Evolutionary conservation across 2,888 invertebrate genomes (phyloP).

Genomic region (Cynaeus angustus): DNA sequence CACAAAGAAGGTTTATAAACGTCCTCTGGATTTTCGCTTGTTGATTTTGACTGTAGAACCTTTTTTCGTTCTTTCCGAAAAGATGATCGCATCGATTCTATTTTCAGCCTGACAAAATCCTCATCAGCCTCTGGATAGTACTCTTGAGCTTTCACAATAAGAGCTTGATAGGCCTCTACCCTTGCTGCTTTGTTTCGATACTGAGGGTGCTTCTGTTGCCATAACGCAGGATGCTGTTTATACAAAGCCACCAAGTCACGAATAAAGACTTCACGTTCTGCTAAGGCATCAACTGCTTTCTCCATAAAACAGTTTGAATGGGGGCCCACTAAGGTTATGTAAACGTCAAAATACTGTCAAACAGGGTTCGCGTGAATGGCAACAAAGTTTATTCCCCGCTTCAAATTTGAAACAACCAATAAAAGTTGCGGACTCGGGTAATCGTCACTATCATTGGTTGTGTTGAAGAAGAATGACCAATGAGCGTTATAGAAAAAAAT

Average conservation of each 20-base stretch:
- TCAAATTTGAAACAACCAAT: too few relatives aligned
- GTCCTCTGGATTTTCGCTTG: constrained; percentile 45
- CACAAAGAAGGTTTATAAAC: constrained; percentile 59
- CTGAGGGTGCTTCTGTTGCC: constrained; percentile 58
- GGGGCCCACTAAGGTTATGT: background rate
- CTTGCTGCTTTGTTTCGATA: constrained; percentile 55
- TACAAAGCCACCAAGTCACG: constrained; percentile 55
- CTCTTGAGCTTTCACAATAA: constrained; percentile 54
- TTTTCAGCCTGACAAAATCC: constrained; percentile 57
- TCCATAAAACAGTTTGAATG: constrained; percentile 18
- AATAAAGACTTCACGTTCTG: constrained; percentile 55
- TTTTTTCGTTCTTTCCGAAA: constrained; percentile 59
- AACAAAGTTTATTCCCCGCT: too few relatives aligned
- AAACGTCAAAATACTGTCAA: background rate
- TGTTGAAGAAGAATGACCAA: too few relatives aligned
- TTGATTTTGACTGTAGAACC: constrained; percentile 54
- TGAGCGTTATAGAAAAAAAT: too few relatives aligned
- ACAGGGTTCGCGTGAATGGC: too few relatives aligned
- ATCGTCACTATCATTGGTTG: too few relatives aligned
- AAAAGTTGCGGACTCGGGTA: too few relatives aligned
- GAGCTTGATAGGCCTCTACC: constrained; percentile 52
- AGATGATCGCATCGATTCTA: constrained; percentile 55
- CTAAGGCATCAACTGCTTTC: constrained; percentile 49
- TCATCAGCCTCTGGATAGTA: constrained; percentile 58
- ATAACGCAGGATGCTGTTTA: constrained; percentile 55